Conservation (phyloP, 2,113 vertebrate species). For the Rutilus rutilus region DNA sequence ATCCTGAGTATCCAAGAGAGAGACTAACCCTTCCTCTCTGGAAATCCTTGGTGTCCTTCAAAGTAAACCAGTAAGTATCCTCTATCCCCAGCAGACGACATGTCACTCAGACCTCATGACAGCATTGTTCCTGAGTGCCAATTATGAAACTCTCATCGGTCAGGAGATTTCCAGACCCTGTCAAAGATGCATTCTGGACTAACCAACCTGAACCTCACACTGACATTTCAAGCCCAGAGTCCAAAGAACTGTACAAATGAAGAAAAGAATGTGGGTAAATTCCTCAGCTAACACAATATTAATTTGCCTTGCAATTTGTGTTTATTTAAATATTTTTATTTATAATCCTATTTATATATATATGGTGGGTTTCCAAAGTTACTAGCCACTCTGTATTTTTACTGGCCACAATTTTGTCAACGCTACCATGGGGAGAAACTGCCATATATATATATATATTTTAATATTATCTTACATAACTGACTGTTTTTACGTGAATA, state of each 20-base stretch:
- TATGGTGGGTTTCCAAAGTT: too few relatives aligned
- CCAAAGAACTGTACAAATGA: not conserved
- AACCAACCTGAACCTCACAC: not conserved
- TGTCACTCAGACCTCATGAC: not conserved
- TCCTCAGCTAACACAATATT: not conserved
- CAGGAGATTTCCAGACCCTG: constrained; percentile 22
- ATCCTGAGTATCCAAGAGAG: not conserved
- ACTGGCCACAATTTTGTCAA: too few relatives aligned
- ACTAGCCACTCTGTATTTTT: too few relatives aligned
- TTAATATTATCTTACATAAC: too few relatives aligned
- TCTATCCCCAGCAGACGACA: not conserved
- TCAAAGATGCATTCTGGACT: constrained; percentile 3
- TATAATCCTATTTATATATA: too few relatives aligned
- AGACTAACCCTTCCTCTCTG: not conserved
- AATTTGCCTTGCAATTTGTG: not conserved
- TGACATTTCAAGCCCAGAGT: not conserved
- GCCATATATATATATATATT: too few relatives aligned
- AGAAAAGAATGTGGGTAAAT: not conserved
- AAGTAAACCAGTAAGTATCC: constrained; percentile 27
- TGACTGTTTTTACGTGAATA: too few relatives aligned
- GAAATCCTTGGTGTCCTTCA: constrained; percentile 36
- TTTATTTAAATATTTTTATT: too few relatives aligned
- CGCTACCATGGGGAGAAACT: too few relatives aligned
- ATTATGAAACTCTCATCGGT: constrained; percentile 35
- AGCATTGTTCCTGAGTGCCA: constrained; percentile 29